Percentiles rank a stretch among this genome's conserved stretches.
Conservation (phyloP, 1,140 invertebrate species). For the Magallana gigas region DNA sequence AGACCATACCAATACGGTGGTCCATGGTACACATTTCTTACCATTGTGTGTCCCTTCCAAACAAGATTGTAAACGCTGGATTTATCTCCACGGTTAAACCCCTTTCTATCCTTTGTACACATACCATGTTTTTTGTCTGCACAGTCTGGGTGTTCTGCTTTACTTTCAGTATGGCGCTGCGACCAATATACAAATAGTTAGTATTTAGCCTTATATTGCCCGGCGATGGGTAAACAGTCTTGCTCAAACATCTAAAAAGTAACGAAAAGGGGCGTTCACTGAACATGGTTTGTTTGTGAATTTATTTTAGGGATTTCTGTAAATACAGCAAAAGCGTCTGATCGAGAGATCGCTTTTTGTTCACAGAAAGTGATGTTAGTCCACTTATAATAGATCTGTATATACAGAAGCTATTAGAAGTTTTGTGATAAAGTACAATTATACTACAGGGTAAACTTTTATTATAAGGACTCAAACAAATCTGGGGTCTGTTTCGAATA, state of each 20-base stretch:
- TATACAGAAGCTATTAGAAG: too few species aligned
- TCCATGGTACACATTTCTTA: background rate
- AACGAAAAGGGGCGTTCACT: background rate
- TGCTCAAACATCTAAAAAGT: background rate
- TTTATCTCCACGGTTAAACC: background rate
- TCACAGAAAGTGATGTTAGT: too few species aligned
- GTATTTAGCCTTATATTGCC: background rate
- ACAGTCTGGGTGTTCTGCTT: background rate
- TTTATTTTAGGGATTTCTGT: background rate
- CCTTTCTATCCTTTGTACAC: background rate
- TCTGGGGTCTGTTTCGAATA: too few species aligned
- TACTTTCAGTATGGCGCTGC: background rate
- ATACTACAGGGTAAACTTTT: too few species aligned
- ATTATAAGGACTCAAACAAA: too few species aligned
- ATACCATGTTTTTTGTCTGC: background rate
- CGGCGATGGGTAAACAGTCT: background rate
- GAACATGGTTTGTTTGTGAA: background rate
- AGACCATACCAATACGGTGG: background rate
- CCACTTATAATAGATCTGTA: too few species aligned
- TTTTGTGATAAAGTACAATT: too few species aligned
- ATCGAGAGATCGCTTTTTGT: background rate
- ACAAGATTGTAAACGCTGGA: background rate
- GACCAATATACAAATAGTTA: background rate
- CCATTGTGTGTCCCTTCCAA: background rate
- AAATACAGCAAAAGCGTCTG: background rate